phyloP scores from a whole-genome alignment of 2,113 vertebrate species.

The Salvelinus alpinus region DNA sequence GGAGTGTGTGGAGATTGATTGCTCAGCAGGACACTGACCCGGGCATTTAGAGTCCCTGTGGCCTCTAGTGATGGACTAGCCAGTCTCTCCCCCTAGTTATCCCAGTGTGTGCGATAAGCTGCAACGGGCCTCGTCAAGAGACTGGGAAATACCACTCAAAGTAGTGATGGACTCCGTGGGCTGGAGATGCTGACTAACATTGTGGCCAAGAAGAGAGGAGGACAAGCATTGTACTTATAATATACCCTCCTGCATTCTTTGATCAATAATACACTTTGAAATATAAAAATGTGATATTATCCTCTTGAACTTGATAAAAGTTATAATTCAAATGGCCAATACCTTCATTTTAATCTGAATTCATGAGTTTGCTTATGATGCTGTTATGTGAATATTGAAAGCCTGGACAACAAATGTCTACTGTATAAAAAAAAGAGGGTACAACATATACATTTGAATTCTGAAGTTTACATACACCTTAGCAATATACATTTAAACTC shows the following conservation, averaged over 20 bases:
- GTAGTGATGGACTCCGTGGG: conserved; percentile 46
- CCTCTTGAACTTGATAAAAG: neutral
- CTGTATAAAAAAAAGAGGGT: neutral
- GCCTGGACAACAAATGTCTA: neutral
- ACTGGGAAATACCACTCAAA: conserved; percentile 39
- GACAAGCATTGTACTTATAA: neutral
- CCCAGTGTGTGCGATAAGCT: conserved; percentile 47
- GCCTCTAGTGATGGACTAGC: conserved; percentile 45
- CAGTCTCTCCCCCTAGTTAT: conserved; percentile 41
- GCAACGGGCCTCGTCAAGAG: conserved; percentile 22
- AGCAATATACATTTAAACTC: too few relatives aligned
- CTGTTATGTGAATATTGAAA: neutral
- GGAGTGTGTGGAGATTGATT: conserved; percentile 32
- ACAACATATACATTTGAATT: neutral
- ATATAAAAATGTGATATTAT: neutral
- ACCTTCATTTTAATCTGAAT: neutral
- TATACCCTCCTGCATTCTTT: neutral
- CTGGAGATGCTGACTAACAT: conserved; percentile 33
- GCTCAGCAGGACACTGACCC: conserved; percentile 23
- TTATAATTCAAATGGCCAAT: too few relatives aligned
- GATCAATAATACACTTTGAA: neutral
- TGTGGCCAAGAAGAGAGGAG: conserved; percentile 20
- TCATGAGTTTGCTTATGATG: neutral
- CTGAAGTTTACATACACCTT: too few relatives aligned
- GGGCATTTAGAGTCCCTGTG: conserved; percentile 33